A percentile compares a stretch with the other conserved stretches of the same genome.
Evolutionary conservation across 1,140 invertebrate genomes (phyloP).

Genomic region (Zaprionus ornatus): DNA sequence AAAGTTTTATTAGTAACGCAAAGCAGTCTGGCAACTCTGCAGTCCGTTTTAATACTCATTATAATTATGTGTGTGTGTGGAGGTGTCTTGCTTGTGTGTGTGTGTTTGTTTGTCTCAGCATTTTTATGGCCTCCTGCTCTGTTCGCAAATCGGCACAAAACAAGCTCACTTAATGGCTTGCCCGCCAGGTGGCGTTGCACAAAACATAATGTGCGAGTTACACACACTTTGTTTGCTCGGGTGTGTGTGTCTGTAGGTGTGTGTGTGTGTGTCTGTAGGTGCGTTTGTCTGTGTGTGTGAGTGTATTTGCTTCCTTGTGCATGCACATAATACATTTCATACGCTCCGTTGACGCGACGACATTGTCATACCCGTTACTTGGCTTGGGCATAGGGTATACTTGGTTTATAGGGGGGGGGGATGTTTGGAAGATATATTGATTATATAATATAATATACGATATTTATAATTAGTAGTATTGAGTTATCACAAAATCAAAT

Average conservation of each 20-base stretch:
- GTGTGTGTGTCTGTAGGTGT: not conserved
- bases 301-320: constrained; percentile 28
- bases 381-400: not conserved
- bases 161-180: constrained; percentile 80
- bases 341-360: constrained; percentile 52
- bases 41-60: constrained; percentile 74
- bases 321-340: constrained; percentile 56
- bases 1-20: constrained; percentile 44
- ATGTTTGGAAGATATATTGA: not conserved
- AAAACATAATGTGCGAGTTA: constrained; percentile 29
- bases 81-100: constrained; percentile 6
- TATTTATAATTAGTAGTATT: not conserved
- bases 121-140: constrained; percentile 66
- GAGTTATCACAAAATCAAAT: no score
- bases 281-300: not conserved
- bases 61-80: constrained; percentile 59
- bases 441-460: not conserved
- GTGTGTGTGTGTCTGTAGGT: not conserved
- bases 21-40: constrained; percentile 46
- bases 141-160: constrained; percentile 68
- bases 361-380: constrained; percentile 53
- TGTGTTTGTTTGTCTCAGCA: constrained; percentile 40
- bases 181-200: constrained; percentile 57
- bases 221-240: constrained; percentile 8
- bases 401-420: not conserved